These are phyloP conservation scores for Drosophila mayaguana DNA, from an alignment of 2,888 invertebrate species.

Conservation along the genomic window DNA sequence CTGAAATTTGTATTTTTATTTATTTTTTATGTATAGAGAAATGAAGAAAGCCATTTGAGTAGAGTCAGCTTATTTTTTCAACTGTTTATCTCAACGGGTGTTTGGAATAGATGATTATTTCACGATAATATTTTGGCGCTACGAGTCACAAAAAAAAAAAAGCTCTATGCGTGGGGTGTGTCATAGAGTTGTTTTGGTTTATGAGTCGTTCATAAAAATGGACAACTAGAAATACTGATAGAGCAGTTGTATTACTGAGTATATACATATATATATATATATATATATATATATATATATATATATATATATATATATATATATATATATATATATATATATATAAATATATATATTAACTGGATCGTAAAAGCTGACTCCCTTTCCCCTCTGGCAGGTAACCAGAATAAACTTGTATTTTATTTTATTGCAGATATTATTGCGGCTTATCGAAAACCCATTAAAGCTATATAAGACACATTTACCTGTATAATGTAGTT, in stretches of 20 bases:
- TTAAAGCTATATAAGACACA: conserved; percentile 44
- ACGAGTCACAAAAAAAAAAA: conserved; percentile 4
- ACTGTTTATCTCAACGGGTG: conserved; percentile 46
- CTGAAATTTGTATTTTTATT: conserved; percentile 29
- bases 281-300: background rate
- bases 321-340: background rate
- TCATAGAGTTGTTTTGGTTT: conserved; percentile 56
- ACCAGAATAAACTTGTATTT: conserved; percentile 13
- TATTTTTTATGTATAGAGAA: conserved; percentile 23
- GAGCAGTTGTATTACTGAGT: conserved; percentile 15
- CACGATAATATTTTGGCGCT: conserved; percentile 19
- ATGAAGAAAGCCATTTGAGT: conserved; percentile 28
- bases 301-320: background rate
- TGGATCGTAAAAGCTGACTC: conserved; percentile 41
- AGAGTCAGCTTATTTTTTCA: conserved; percentile 20
- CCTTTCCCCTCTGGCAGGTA: conserved; percentile 7
- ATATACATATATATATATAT: conserved; percentile 5
- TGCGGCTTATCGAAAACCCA: conserved; percentile 52
- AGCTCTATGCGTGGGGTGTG: conserved; percentile 27
- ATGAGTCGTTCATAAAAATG: conserved; percentile 43
- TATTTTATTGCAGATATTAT: conserved; percentile 43
- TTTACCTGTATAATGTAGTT: background rate
- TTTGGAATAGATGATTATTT: conserved; percentile 56
- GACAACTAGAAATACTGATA: conserved; percentile 16
- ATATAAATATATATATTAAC: background rate